Evolutionary conservation across 2,113 vertebrate species (phyloP).

Genomic region (Peromyscus leucopus): DNA sequence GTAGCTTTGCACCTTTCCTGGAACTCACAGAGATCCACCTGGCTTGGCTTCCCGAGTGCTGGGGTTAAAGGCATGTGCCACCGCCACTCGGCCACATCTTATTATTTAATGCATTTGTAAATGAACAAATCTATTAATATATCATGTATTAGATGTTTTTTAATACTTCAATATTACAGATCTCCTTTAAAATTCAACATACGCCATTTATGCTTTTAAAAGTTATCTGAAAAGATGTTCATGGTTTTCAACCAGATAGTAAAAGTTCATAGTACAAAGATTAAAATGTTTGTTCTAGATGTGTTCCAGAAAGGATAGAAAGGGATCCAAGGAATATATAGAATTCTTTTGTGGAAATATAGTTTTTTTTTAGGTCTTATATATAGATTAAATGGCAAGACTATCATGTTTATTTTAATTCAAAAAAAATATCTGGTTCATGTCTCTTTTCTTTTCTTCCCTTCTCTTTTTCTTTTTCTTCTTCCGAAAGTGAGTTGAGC

Average conservation of each 20-base stretch:
- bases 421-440: background rate
- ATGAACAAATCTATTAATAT: constrained; percentile 3
- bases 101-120: constrained; percentile 42
- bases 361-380: background rate
- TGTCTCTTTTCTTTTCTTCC: background rate
- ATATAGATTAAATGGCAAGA: background rate
- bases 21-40: no score
- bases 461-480: background rate
- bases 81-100: background rate
- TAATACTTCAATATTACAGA: background rate
- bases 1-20: no score
- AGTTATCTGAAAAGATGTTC: background rate
- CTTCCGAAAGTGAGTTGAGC: background rate
- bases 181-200: background rate
- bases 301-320: background rate
- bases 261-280: background rate
- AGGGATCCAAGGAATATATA: background rate
- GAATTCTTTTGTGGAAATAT: background rate
- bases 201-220: background rate
- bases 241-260: constrained; percentile 1
- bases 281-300: background rate
- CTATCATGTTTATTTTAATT: background rate
- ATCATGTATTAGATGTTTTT: background rate
- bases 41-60: no score
- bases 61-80: no score